Conservation (phyloP, 2,888 invertebrate species). For the Catocala fraxini region DNA sequence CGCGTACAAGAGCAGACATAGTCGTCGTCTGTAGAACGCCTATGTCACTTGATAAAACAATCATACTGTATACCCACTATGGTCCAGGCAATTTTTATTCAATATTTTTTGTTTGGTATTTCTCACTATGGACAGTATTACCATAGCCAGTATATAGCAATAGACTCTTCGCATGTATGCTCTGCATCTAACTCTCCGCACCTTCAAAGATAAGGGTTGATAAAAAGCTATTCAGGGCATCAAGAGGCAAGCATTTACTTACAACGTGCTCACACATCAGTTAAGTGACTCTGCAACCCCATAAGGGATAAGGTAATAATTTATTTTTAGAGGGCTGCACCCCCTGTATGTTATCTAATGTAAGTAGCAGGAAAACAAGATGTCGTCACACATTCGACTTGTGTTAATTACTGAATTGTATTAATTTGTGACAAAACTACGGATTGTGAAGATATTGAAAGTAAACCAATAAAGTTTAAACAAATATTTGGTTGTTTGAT, state of each 20-base stretch:
- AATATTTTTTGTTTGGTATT: no score
- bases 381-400: neutral
- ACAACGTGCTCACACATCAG: neutral
- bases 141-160: no score
- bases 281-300: neutral
- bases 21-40: no score
- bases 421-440: constrained; percentile 12
- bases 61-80: no score
- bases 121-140: no score
- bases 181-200: no score
- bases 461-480: constrained; percentile 12
- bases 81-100: no score
- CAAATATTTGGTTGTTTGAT: constrained; percentile 6
- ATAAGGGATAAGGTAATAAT: constrained; percentile 6
- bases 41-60: no score
- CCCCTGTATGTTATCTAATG: constrained; percentile 1
- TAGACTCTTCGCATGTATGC: no score
- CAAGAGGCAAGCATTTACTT: neutral
- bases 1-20: no score
- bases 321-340: constrained; percentile 3
- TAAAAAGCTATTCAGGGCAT: neutral
- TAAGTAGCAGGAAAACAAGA: constrained; percentile 3
- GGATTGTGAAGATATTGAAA: constrained; percentile 14
- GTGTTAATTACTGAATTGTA: constrained; percentile 18
- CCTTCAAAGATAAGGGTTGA: no score